Conservation (phyloP, 2,888 invertebrate genomes). For the Trachelus iudaicus region DNA sequence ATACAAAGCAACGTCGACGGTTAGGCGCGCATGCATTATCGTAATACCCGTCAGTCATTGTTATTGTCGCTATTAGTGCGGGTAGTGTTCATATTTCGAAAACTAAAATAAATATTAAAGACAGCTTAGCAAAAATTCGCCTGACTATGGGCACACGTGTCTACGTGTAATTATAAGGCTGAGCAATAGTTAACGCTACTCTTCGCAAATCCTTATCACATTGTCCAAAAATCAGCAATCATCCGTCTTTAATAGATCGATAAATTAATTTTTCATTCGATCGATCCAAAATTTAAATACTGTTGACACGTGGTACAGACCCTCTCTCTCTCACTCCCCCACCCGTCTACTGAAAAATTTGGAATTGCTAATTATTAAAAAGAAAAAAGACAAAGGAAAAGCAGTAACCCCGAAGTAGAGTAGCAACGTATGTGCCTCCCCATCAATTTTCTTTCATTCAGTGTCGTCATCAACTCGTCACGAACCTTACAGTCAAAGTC, state of each 20-base stretch:
- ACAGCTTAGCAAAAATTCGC: slow-evolving; percentile 8
- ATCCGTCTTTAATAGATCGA: background rate
- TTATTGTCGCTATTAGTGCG: background rate
- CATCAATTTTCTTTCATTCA: background rate
- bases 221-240: background rate
- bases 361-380: background rate
- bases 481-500: background rate
- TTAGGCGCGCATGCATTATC: background rate
- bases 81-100: slow-evolving; percentile 11
- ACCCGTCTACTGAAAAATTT: slow-evolving; percentile 9
- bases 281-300: background rate
- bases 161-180: background rate
- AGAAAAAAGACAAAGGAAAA: background rate
- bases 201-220: background rate
- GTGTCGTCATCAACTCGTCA: background rate
- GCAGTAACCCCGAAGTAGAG: background rate
- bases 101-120: background rate
- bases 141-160: slow-evolving; percentile 7
- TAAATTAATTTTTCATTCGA: background rate
- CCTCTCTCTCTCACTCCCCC: slow-evolving; percentile 17
- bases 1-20: background rate
- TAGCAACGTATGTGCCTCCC: background rate
- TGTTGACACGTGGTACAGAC: background rate
- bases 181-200: background rate
- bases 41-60: slow-evolving; percentile 29